phyloP scores from a whole-genome alignment of 2,797 vertebrate genomes.

The Remorina albescens region DNA sequence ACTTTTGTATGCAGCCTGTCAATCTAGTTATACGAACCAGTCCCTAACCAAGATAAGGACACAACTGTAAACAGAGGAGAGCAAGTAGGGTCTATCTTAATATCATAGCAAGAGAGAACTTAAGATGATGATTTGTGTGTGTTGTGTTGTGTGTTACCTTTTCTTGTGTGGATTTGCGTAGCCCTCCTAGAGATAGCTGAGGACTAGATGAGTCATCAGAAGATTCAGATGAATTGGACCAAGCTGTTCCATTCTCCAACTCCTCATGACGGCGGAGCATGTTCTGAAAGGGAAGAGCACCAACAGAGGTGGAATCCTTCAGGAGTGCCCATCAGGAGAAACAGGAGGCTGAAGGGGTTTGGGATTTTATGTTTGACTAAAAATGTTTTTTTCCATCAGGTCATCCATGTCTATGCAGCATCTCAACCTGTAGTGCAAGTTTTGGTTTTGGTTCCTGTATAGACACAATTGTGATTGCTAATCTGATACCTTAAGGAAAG shows the following conservation, averaged over 20 bases:
- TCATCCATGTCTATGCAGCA: no score
- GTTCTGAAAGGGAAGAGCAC: constrained; percentile 83
- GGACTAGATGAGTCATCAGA: constrained; percentile 96
- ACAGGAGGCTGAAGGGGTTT: background rate
- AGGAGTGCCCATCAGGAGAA: background rate
- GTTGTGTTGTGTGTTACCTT: constrained; percentile 46
- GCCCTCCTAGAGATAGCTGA: constrained; percentile 86
- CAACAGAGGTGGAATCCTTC: background rate
- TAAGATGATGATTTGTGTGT: background rate
- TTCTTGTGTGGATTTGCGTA: constrained; percentile 66
- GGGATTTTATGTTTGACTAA: background rate
- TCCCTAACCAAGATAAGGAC: no score
- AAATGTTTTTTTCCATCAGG: background rate
- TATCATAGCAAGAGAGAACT: background rate
- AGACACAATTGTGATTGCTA: background rate
- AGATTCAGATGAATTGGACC: constrained; percentile 96
- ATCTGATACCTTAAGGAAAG: background rate
- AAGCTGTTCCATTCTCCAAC: constrained; percentile 92
- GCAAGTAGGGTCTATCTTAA: background rate
- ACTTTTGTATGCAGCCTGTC: no score
- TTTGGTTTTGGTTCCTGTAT: background rate
- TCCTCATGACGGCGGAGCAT: constrained; percentile 93
- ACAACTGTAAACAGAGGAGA: background rate
- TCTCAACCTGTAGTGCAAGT: background rate
- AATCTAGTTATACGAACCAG: no score